These are phyloP conservation scores for Choristoneura rosaceana DNA, from an alignment of 2,888 invertebrate species.

Conservation along the genomic window DNA sequence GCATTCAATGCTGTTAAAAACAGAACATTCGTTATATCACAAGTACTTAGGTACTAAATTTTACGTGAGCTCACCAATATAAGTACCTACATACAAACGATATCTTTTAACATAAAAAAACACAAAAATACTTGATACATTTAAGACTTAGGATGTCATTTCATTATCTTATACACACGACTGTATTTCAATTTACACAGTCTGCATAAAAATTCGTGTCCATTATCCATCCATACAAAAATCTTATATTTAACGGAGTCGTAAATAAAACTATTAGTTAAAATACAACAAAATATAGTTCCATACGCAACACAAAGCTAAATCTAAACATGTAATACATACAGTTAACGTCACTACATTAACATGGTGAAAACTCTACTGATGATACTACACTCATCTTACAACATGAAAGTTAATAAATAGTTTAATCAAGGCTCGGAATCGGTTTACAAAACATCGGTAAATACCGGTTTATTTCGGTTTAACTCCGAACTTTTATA, in stretches of 20 bases:
- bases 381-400: conserved; percentile 44
- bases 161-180: not conserved
- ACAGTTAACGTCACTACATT: conserved; percentile 43
- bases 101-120: not conserved
- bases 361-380: conserved; percentile 46
- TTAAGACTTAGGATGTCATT: not conserved
- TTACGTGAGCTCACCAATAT: not conserved
- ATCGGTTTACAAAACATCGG: too few relatives aligned
- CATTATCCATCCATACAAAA: not conserved
- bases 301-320: conserved; percentile 35
- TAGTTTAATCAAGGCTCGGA: too few relatives aligned
- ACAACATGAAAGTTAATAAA: conserved; percentile 36
- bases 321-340: conserved; percentile 19
- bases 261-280: conserved; percentile 9
- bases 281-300: conserved; percentile 23
- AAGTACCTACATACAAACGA: not conserved
- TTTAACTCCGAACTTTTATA: too few relatives aligned
- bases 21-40: too few relatives aligned
- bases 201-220: not conserved
- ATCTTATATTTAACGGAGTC: conserved; percentile 3
- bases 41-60: not conserved
- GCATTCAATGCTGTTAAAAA: too few relatives aligned
- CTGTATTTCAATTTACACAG: not conserved
- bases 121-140: not conserved
- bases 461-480: too few relatives aligned